Evolutionary conservation across 2,113 vertebrate species (phyloP).

Genomic region (Butorides virescens): DNA sequence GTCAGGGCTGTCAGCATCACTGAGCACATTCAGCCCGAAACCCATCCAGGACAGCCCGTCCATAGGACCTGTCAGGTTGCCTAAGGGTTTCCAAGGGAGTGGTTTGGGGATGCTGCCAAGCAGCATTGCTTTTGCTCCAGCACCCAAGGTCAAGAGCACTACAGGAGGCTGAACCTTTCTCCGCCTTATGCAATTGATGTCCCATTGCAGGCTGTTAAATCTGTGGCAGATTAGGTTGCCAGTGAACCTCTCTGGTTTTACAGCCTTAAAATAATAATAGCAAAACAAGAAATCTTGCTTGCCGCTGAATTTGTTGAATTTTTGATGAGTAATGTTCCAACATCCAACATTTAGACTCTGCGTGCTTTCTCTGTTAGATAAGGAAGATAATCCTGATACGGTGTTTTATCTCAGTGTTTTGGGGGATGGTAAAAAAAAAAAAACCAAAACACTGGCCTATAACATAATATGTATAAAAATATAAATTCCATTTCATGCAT

Average conservation of each 20-base stretch:
- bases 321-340: neutral
- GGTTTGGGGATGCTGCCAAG: neutral
- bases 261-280: neutral
- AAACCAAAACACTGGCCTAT: neutral
- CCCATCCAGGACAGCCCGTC: neutral
- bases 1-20: neutral
- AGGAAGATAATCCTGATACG: neutral
- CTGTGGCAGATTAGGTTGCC: neutral
- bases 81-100: neutral
- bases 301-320: neutral
- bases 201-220: neutral
- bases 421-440: neutral
- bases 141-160: neutral
- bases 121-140: neutral
- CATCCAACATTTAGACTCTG: neutral
- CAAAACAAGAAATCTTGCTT: neutral
- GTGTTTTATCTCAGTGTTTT: neutral
- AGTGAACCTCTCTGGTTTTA: neutral
- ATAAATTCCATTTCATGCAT: neutral
- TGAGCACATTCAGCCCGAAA: neutral
- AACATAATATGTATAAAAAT: neutral
- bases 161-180: neutral
- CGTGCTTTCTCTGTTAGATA: neutral
- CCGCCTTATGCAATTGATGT: neutral
- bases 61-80: neutral